Percentiles rank a stretch among this genome's conserved stretches.
Evolutionary conservation across 2,113 vertebrate species (phyloP).

Genomic region (Casuarius casuarius): DNA sequence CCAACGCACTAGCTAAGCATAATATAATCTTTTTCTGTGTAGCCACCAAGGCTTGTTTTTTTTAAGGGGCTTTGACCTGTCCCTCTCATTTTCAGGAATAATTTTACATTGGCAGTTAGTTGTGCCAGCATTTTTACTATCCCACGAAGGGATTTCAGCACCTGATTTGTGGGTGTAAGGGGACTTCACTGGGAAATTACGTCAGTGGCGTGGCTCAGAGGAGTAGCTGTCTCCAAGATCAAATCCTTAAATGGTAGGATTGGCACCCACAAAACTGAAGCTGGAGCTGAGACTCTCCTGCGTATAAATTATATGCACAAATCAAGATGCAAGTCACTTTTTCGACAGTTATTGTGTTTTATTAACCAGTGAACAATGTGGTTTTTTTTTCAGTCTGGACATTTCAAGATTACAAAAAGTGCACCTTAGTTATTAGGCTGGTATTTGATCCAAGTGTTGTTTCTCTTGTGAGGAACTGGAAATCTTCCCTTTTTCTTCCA

Average conservation of each 20-base stretch:
- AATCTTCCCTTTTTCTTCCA: conserved; percentile 29
- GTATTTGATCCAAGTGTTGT: conserved; percentile 25
- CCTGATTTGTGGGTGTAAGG: conserved; percentile 66
- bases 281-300: conserved; percentile 7
- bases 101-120: conserved; percentile 43
- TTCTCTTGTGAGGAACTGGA: conserved; percentile 17
- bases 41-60: conserved; percentile 52
- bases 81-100: conserved; percentile 55
- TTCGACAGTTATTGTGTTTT: conserved; percentile 54
- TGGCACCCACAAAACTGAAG: conserved; percentile 57
- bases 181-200: conserved; percentile 62
- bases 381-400: conserved; percentile 1
- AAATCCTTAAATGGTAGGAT: conserved; percentile 65
- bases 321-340: conserved; percentile 25
- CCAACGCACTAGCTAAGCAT: conserved; percentile 65
- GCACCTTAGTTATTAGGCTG: conserved; percentile 39
- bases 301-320: conserved; percentile 19
- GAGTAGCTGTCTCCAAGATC: neutral
- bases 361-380: conserved; percentile 47
- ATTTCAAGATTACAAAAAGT: neutral
- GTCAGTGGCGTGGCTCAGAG: neutral
- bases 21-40: conserved; percentile 52
- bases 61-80: conserved; percentile 59
- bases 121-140: conserved; percentile 61
- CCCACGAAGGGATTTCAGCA: conserved; percentile 59